These are phyloP conservation scores for Platorchestia sp. DNA, from an alignment of 1,140 invertebrate species.

Conservation along the genomic window DNA sequence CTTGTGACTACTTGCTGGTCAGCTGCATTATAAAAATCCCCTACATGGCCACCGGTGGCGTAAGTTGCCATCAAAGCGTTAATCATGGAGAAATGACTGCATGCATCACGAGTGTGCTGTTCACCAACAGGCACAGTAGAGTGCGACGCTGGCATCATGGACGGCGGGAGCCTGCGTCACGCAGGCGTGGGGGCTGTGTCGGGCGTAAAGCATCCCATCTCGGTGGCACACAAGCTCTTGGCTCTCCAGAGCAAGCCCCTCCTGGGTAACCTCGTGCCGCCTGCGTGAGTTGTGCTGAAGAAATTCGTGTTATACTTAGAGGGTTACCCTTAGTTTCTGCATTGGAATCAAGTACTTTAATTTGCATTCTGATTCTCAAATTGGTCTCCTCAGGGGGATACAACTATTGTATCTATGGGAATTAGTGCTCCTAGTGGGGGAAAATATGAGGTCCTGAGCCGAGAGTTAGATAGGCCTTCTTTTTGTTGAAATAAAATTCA, in stretches of 20 bases:
- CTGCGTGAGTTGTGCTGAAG: background rate
- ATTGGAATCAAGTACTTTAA: background rate
- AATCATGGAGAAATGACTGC: background rate
- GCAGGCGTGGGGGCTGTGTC: slow-evolving; percentile 15
- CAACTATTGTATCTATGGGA: no score
- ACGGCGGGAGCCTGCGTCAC: background rate
- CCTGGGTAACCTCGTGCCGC: background rate
- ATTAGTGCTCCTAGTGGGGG: no score
- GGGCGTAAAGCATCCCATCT: background rate
- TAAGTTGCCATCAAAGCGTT: no score
- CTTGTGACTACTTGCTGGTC: no score
- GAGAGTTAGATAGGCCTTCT: no score
- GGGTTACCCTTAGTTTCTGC: no score
- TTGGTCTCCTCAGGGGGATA: no score
- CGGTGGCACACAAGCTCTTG: background rate
- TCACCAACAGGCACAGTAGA: background rate
- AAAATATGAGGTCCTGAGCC: no score
- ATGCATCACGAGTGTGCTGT: background rate
- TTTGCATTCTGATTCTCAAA: no score
- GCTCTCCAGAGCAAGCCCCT: background rate
- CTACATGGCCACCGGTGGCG: no score
- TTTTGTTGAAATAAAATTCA: no score
- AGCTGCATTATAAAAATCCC: no score
- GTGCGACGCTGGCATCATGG: slow-evolving; percentile 30
- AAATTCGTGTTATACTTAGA: background rate